Percentiles rank a stretch among this genome's conserved stretches.
These are phyloP conservation scores for Alosa sapidissima DNA, from an alignment of 2,797 vertebrate species.

Conservation along the genomic window DNA sequence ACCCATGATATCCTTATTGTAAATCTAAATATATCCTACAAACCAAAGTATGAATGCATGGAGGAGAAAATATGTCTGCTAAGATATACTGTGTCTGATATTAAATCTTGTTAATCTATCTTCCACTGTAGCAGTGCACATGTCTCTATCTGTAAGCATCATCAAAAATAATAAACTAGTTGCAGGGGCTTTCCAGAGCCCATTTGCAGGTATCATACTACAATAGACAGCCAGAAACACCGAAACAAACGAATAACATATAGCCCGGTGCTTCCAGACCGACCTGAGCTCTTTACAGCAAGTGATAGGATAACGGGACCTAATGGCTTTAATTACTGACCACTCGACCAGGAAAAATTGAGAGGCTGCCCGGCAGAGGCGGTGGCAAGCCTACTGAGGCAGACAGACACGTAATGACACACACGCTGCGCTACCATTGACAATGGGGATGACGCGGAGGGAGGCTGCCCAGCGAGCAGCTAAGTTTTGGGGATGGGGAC, in stretches of 20 bases:
- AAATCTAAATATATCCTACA: neutral
- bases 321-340: conserved; percentile 53
- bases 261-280: neutral
- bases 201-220: neutral
- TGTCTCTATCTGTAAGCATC: neutral
- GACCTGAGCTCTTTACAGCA: neutral
- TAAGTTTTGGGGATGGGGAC: neutral
- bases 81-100: neutral
- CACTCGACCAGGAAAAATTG: conserved; percentile 38
- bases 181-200: neutral
- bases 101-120: neutral
- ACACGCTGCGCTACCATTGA: conserved; percentile 38
- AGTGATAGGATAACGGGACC: conserved; percentile 27
- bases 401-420: conserved; percentile 51
- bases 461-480: neutral
- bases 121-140: neutral
- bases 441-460: neutral
- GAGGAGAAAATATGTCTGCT: neutral
- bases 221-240: neutral
- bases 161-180: neutral
- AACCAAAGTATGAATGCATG: neutral
- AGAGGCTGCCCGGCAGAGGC: conserved; percentile 24
- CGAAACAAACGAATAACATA: neutral
- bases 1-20: neutral
- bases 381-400: conserved; percentile 44